A percentile compares a stretch with the other conserved stretches of the same genome.
These are phyloP conservation scores for Megaceryle alcyon DNA, from an alignment of 2,797 vertebrate species.

Conservation along the genomic window DNA sequence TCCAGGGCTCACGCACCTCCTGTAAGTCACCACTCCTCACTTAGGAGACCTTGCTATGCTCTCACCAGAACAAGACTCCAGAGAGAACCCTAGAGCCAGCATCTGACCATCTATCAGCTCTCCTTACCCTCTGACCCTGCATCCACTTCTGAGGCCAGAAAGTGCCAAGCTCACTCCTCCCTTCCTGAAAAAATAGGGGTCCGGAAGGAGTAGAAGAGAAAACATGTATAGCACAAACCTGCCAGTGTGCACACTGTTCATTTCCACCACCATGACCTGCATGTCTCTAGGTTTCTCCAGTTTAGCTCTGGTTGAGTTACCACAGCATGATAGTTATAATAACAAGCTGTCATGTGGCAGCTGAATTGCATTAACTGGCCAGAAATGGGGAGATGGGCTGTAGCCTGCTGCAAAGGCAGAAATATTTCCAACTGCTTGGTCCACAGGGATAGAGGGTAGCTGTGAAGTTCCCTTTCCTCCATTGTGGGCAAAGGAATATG, in stretches of 20 bases:
- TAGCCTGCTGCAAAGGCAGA: background rate
- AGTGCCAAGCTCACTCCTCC: background rate
- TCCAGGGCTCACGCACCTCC: background rate
- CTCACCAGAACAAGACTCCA: background rate
- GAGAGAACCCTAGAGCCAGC: background rate
- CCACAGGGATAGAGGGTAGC: background rate
- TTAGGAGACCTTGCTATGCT: background rate
- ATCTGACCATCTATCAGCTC: background rate
- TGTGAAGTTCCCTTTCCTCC: background rate
- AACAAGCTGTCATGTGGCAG: background rate
- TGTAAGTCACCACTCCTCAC: background rate
- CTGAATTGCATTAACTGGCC: background rate
- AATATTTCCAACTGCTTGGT: background rate
- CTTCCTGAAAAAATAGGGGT: background rate
- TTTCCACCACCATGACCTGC: background rate
- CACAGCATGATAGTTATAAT: background rate
- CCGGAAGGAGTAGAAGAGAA: background rate
- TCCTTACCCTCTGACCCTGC: background rate
- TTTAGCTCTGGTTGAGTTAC: background rate
- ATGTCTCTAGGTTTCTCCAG: background rate
- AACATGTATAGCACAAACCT: background rate
- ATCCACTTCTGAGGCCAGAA: background rate
- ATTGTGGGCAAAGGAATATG: background rate
- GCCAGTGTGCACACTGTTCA: accelerated
- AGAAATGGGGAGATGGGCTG: background rate